A percentile compares a stretch with the other conserved stretches of the same genome.
Conservation (phyloP, 2,888 invertebrate genomes). For the Euphydryas editha region DNA sequence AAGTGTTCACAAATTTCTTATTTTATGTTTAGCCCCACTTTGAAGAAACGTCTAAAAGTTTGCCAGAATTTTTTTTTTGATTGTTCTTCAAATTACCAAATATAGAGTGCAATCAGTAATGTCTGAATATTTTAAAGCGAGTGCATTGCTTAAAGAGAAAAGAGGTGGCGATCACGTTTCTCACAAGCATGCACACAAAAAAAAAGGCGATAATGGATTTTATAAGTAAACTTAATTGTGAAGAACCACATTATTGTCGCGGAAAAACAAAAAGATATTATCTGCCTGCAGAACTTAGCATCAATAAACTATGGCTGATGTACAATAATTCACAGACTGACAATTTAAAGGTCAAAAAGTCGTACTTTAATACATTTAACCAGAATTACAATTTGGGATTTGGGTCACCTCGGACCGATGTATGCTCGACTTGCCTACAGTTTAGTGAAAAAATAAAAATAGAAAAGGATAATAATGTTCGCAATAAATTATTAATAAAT, state of each 20-base stretch:
- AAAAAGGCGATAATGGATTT: too few species aligned
- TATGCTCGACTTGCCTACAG: slow-evolving; percentile 7
- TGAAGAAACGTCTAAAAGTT: background rate
- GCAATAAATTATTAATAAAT: slow-evolving; percentile 1
- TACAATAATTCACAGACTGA: too few species aligned
- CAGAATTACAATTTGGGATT: slow-evolving; percentile 9
- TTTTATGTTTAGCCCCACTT: background rate
- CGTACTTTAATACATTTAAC: slow-evolving; percentile 1
- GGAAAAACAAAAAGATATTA: slow-evolving; percentile 2
- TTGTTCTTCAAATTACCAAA: slow-evolving; percentile 1
- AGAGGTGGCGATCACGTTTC: background rate
- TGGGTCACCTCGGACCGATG: slow-evolving; percentile 8
- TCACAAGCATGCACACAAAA: background rate
- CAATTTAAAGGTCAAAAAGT: background rate
- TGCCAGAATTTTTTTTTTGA: slow-evolving; percentile 2
- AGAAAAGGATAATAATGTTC: slow-evolving; percentile 1
- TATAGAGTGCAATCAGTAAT: slow-evolving; percentile 6
- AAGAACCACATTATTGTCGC: slow-evolving; percentile 7
- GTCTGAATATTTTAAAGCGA: slow-evolving; percentile 1
- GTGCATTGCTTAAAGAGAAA: background rate
- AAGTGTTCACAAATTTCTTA: too few species aligned
- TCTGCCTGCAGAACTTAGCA: background rate
- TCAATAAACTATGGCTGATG: too few species aligned
- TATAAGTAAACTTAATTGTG: background rate
- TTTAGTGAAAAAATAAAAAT: slow-evolving; percentile 10